Evolutionary conservation across 2,797 vertebrate species (phyloP).

Genomic region (Vireo griseus): DNA sequence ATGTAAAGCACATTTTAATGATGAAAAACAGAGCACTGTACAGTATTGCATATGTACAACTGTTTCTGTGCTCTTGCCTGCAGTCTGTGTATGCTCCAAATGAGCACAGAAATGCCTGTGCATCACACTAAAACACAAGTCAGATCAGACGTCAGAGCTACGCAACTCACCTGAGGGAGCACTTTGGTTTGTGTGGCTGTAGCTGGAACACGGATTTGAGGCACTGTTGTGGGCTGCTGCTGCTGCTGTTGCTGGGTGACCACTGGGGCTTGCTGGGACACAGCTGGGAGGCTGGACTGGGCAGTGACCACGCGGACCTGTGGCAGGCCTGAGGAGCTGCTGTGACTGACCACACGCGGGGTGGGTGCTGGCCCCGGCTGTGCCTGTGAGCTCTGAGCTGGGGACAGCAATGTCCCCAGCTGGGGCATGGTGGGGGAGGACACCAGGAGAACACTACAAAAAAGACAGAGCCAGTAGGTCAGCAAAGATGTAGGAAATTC

Average conservation of each 20-base stretch:
- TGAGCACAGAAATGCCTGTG: not conserved
- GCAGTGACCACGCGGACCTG: constrained; percentile 91
- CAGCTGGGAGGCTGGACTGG: constrained; percentile 78
- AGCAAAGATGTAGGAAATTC: not conserved
- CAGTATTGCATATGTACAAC: not conserved
- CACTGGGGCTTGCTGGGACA: constrained; percentile 78
- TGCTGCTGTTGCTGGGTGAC: constrained; percentile 57
- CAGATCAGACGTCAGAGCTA: not conserved
- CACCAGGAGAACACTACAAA: constrained; percentile 86
- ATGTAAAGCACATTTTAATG: not conserved
- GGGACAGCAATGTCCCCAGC: constrained; percentile 87
- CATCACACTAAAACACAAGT: not conserved
- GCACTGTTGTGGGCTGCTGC: constrained; percentile 74
- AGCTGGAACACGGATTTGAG: constrained; percentile 89
- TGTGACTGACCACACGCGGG: constrained; percentile 80
- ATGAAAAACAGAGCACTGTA: not conserved
- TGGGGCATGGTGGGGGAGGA: constrained; percentile 92
- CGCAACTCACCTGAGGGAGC: constrained; percentile 84
- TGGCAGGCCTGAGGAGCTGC: constrained; percentile 80
- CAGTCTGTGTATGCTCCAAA: not conserved
- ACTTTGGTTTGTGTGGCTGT: constrained; percentile 84
- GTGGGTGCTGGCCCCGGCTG: constrained; percentile 72
- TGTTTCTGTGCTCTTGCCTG: not conserved
- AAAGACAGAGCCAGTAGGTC: not conserved
- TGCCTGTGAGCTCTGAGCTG: constrained; percentile 74